Percentiles rank a stretch among this genome's conserved stretches.
Conservation (phyloP, 1,140 invertebrate genomes). For the Zaprionus inermis region DNA sequence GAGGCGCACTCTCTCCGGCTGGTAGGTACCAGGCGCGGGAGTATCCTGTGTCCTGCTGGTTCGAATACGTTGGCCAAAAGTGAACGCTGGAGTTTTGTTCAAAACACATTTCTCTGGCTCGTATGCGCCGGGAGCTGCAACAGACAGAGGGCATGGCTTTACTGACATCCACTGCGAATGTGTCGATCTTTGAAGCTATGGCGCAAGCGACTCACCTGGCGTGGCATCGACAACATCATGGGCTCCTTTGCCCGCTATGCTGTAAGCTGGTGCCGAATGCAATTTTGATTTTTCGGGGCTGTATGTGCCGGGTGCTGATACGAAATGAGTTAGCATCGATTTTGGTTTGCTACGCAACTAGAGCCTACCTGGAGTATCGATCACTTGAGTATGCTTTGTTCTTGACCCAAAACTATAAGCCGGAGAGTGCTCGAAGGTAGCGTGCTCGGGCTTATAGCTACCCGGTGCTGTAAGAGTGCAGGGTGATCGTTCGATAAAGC, state of each 20-base stretch:
- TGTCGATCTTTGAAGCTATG: not conserved
- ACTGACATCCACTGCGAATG: no score
- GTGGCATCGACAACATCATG: conserved; percentile 86
- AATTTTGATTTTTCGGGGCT: conserved; percentile 84
- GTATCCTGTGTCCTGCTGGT: conserved; percentile 85
- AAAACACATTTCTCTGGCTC: conserved; percentile 90
- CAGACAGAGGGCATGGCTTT: conserved; percentile 6
- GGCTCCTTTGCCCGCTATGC: conserved; percentile 87
- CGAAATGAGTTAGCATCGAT: not conserved
- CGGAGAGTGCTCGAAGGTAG: conserved; percentile 86
- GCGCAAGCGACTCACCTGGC: conserved; percentile 84
- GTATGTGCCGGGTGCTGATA: conserved; percentile 85
- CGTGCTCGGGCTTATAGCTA: conserved; percentile 88
- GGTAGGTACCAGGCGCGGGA: conserved; percentile 87
- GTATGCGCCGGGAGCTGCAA: conserved; percentile 90
- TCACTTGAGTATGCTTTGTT: conserved; percentile 84
- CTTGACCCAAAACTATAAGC: conserved; percentile 87
- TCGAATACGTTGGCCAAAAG: conserved; percentile 85
- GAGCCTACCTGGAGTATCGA: conserved; percentile 70
- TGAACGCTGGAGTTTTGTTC: conserved; percentile 86
- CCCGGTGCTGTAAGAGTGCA: conserved; percentile 85
- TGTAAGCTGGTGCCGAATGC: conserved; percentile 85
- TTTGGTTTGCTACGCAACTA: not conserved
- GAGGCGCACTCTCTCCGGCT: conserved; percentile 88
- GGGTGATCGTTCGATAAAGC: not conserved